Base-by-base conservation (phyloP, 2,113 vertebrate genomes). In the Nothocercus nigrocapillus region DNA sequence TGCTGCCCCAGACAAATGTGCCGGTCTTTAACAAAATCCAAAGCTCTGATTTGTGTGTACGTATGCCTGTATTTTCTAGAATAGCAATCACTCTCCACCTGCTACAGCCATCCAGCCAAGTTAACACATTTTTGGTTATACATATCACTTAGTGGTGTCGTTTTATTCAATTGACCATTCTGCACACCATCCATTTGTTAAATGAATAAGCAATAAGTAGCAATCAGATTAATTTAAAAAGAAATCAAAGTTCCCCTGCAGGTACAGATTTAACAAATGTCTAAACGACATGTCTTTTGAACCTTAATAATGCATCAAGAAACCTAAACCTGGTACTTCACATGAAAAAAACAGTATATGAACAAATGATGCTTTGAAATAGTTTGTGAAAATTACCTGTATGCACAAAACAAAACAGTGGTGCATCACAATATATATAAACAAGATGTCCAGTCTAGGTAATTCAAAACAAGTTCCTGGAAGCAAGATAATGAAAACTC, bases 21-120 rank as follows among this genome's bases (percentile, higher is more conserved):
- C 11, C 6, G 2, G 22, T 7, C 51, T 7, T 3, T 56, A 45
- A 9, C 1, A 1, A 28, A 19, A 21, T 0, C 5, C 1, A 4
- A 45, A 27, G 68, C 64, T 7, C 24, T 1, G 19, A 25, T 10
- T 7, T 20, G 21, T 16, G 58, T 0, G 0, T 1, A 13, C 3
- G 0, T 4, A 0, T 1, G 13, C 8, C 6, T 18, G 42, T 6
- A 51, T 38, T 4, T 9, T 14, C 7, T 16, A 5, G 38, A 64
- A 3, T 14, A 28, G 15, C 22, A 74, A n/a, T 5, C 2, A 0
- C 32, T 11, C n/a, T 1, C 38, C 19, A 51, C 40, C 70, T 6
- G 2, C 70, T 51, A 28, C 61, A 59, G 5, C 20, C 63, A 27
- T 13, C 59, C 86, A 67, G 83, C 54, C 72, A 72, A 27, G 22